Conservation (phyloP, 2,888 invertebrate genomes). For the Hermodice carunculata region DNA sequence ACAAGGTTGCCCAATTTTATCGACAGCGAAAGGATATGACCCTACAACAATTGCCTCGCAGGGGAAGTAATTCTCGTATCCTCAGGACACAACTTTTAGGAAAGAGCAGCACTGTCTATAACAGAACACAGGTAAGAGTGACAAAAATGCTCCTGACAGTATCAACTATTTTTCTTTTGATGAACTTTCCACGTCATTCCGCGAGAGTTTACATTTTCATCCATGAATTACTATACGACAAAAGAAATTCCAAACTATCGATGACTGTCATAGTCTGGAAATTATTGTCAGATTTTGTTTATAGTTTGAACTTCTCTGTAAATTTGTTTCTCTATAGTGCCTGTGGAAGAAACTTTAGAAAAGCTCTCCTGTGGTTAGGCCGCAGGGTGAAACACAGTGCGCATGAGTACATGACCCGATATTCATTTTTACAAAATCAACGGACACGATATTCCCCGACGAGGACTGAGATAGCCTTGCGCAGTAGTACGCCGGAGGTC, state of each 20-base stretch:
- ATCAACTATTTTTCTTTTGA: conserved; percentile 29
- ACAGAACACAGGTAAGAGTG: conserved; percentile 23
- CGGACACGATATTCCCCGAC: too few species aligned
- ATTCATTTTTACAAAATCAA: too few species aligned
- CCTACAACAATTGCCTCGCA: neutral
- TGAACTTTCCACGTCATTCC: conserved; percentile 32
- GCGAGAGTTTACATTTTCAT: conserved; percentile 20
- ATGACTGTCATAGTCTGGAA: conserved; percentile 15
- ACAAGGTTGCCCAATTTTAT: conserved; percentile 27
- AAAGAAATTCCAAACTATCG: conserved; percentile 13
- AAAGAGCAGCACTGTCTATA: conserved; percentile 8
- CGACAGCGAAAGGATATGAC: conserved; percentile 18
- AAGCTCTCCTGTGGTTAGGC: conserved; percentile 7
- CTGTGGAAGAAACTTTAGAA: conserved; percentile 29
- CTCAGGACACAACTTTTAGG: neutral
- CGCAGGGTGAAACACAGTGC: neutral
- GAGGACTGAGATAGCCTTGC: too few species aligned
- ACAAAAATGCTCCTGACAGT: conserved; percentile 35
- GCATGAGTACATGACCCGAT: too few species aligned
- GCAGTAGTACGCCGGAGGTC: too few species aligned
- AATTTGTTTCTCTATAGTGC: conserved; percentile 32
- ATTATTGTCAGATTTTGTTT: conserved; percentile 21
- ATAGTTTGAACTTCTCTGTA: conserved; percentile 30
- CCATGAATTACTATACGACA: conserved; percentile 14
- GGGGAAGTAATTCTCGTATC: neutral